Conservation (phyloP, 1,140 invertebrate species). For the Drosophila jambulina region DNA sequence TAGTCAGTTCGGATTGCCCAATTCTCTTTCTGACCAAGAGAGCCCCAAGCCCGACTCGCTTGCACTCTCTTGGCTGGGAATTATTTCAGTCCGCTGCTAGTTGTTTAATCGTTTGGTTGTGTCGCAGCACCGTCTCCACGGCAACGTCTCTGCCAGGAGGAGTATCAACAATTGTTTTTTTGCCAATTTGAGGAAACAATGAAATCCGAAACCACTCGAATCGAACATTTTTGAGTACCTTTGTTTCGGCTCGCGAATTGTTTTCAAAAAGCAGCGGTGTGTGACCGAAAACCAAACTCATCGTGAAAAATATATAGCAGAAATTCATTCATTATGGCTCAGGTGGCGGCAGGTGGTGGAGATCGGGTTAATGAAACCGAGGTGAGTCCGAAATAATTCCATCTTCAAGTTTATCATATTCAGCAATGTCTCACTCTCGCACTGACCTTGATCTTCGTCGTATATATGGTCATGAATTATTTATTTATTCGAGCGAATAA, state of each 20-base stretch:
- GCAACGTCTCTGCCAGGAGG: constrained; percentile 39
- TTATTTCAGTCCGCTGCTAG: constrained; percentile 62
- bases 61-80: constrained; percentile 23
- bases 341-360: constrained; percentile 28
- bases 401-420: constrained; percentile 9
- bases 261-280: constrained; percentile 37
- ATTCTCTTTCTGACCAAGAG: constrained; percentile 20
- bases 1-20: constrained; percentile 29
- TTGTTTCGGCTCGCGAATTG: constrained; percentile 9
- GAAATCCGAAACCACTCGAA: constrained; percentile 25
- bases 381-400: constrained; percentile 40
- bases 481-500: constrained; percentile 26
- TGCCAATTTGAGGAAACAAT: constrained; percentile 35
- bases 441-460: constrained; percentile 51
- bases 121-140: constrained; percentile 59
- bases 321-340: constrained; percentile 47
- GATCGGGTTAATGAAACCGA: constrained; percentile 49
- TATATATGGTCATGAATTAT: constrained; percentile 37
- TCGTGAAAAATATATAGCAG: constrained; percentile 10
- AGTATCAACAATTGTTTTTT: constrained; percentile 32
- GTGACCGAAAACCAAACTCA: constrained; percentile 39
- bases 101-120: constrained; percentile 82
- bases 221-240: constrained; percentile 24
- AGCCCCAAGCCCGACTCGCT: constrained; percentile 13
- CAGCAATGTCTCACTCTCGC: not conserved